phyloP scores from a whole-genome alignment of 2,888 invertebrate genomes.

The Acrobasis suavella region DNA sequence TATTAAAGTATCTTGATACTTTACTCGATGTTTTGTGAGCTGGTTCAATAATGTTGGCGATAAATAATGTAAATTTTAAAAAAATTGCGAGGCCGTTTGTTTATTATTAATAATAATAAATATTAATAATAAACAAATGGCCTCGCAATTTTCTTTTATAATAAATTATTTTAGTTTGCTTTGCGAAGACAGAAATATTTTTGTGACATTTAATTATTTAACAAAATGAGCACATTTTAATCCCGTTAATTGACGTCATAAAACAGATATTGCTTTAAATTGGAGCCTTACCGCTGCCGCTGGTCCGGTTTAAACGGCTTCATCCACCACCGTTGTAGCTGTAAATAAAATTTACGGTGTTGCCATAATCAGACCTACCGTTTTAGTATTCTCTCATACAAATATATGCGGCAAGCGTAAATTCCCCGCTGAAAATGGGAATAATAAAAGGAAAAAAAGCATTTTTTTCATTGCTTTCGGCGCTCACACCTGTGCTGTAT shows the following conservation, averaged over 20 bases:
- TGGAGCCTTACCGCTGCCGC: conserved; percentile 13
- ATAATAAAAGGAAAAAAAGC: conserved; percentile 19
- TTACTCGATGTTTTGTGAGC: no score
- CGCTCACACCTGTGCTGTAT: conserved; percentile 42
- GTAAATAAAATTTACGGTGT: conserved; percentile 25
- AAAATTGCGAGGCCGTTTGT: no score
- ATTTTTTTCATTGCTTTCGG: conserved; percentile 29
- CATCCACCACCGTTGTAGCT: conserved; percentile 12
- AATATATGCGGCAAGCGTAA: conserved; percentile 6
- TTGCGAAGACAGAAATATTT: no score
- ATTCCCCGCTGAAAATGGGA: conserved; percentile 14
- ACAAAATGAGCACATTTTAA: conserved; percentile 6
- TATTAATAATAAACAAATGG: no score
- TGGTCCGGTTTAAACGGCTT: conserved; percentile 17
- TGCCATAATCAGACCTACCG: neutral
- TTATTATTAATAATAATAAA: no score
- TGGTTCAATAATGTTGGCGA: no score
- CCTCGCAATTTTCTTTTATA: no score
- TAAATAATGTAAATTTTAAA: no score
- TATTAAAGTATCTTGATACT: no score
- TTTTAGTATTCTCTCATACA: conserved; percentile 9
- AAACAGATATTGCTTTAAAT: conserved; percentile 14
- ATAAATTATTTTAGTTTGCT: no score
- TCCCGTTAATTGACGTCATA: conserved; percentile 11
- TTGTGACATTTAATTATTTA: no score